Percentiles rank a stretch among this genome's conserved stretches.
These are phyloP conservation scores for Chaenogobius annularis DNA, from an alignment of 2,113 vertebrate genomes.

Conservation along the genomic window DNA sequence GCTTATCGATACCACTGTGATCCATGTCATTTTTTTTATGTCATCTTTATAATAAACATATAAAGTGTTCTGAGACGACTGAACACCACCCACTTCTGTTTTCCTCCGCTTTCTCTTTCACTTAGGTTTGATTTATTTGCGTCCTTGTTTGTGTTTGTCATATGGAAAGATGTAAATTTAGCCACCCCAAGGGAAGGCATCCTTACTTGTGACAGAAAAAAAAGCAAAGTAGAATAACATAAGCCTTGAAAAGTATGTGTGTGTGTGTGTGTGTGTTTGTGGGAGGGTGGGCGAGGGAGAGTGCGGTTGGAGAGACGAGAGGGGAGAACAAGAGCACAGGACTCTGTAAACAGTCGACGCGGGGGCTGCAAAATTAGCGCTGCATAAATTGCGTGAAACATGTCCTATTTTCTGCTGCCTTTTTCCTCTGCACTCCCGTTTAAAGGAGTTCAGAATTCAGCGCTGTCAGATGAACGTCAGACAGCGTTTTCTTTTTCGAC, in stretches of 20 bases:
- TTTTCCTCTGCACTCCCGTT: slow-evolving; percentile 62
- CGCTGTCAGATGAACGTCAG: slow-evolving; percentile 74
- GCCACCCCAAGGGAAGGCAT: slow-evolving; percentile 70
- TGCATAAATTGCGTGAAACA: slow-evolving; percentile 75
- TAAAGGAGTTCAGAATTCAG: slow-evolving; percentile 70
- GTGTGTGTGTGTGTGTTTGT: slow-evolving; percentile 29
- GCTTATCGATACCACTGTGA: not conserved
- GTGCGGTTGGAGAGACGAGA: slow-evolving; percentile 48
- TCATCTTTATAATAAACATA: not conserved
- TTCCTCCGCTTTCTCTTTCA: slow-evolving; percentile 15
- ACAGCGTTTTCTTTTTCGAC: slow-evolving; percentile 69
- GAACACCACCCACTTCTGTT: not conserved
- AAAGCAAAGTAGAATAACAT: slow-evolving; percentile 68
- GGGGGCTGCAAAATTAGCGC: slow-evolving; percentile 77
- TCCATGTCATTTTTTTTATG: not conserved
- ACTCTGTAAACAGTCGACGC: slow-evolving; percentile 72
- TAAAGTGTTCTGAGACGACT: not conserved
- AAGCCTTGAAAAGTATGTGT: slow-evolving; percentile 61
- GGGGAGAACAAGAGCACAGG: slow-evolving; percentile 59
- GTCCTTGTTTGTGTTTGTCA: slow-evolving; percentile 75
- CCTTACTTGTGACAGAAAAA: slow-evolving; percentile 63
- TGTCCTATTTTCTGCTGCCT: slow-evolving; percentile 72
- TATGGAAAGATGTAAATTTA: slow-evolving; percentile 76
- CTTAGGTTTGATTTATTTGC: slow-evolving; percentile 69
- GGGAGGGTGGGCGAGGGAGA: slow-evolving; percentile 39